A percentile compares a stretch with the other conserved stretches of the same genome.
Conservation (phyloP, 1,140 invertebrate species). For the Drosophila nikananu region DNA sequence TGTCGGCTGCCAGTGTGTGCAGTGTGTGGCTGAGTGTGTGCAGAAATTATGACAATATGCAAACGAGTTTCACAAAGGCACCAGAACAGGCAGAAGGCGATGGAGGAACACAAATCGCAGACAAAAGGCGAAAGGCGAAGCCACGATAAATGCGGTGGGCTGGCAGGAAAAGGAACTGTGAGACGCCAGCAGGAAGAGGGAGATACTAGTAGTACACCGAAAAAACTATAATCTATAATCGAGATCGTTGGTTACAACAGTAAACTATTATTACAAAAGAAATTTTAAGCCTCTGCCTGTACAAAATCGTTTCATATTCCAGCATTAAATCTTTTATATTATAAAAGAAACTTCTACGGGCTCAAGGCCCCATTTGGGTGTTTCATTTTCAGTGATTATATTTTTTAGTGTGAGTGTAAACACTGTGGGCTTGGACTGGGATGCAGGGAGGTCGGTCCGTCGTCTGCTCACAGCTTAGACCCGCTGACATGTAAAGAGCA, state of each 20-base stretch:
- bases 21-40: conserved; percentile 30
- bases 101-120: conserved; percentile 70
- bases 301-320: no score
- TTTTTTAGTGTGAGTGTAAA: conserved; percentile 19
- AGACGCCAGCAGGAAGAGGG: conserved; percentile 50
- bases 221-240: conserved; percentile 8
- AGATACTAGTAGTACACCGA: conserved; percentile 13
- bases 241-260: not conserved
- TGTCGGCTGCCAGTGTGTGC: conserved; percentile 19
- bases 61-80: conserved; percentile 79
- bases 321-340: not conserved
- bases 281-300: not conserved
- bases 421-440: conserved; percentile 37
- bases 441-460: conserved; percentile 39
- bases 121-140: conserved; percentile 70
- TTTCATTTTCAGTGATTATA: not conserved
- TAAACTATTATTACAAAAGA: not conserved
- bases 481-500: conserved; percentile 75
- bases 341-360: not conserved
- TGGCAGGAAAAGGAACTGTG: conserved; percentile 27
- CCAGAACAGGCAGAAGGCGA: conserved; percentile 60
- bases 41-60: conserved; percentile 83
- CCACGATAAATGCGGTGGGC: conserved; percentile 38
- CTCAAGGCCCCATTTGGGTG: no score
- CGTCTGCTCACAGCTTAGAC: conserved; percentile 62